These are phyloP conservation scores for Paramacrobiotus metropolitanus DNA, from an alignment of 1,140 invertebrate species.

Conservation along the genomic window DNA sequence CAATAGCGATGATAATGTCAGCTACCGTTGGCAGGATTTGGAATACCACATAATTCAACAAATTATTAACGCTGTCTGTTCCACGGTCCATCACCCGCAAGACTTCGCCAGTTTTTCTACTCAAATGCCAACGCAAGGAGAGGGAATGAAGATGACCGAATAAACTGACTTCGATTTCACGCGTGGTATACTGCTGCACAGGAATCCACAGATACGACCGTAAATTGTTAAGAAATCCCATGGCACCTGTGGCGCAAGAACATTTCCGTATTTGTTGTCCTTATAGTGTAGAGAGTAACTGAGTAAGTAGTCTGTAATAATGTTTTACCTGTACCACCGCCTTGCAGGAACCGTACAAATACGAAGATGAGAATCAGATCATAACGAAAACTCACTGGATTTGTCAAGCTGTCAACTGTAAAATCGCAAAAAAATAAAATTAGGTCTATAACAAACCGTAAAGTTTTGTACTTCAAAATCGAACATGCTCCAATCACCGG, in stretches of 20 bases:
- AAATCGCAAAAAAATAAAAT: conserved; percentile 15
- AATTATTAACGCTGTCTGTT: conserved; percentile 73
- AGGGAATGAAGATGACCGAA: conserved; percentile 58
- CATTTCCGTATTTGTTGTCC: no score
- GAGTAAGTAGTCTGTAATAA: no score
- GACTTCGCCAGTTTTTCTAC: conserved; percentile 81
- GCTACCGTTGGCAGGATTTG: conserved; percentile 64
- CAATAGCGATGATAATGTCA: conserved; percentile 72
- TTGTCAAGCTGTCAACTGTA: conserved; percentile 48
- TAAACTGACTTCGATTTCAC: conserved; percentile 54
- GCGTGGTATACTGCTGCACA: conserved; percentile 80
- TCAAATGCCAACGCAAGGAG: conserved; percentile 52
- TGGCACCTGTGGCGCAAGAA: conserved; percentile 21
- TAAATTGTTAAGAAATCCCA: conserved; percentile 66
- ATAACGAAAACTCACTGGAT: conserved; percentile 40
- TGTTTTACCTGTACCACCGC: conserved; percentile 51
- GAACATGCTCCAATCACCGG: no score
- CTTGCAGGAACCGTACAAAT: conserved; percentile 69
- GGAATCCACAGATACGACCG: conserved; percentile 76
- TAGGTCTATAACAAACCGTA: no score
- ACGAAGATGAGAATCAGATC: conserved; percentile 67
- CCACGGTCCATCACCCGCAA: conserved; percentile 78
- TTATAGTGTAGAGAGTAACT: no score
- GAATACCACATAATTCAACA: conserved; percentile 43
- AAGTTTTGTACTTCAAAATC: no score